Evolutionary conservation across 2,113 vertebrate genomes (phyloP), one percentile per base, ranked within the genome.

Genomic region (Orthonyx spaldingii): DNA sequence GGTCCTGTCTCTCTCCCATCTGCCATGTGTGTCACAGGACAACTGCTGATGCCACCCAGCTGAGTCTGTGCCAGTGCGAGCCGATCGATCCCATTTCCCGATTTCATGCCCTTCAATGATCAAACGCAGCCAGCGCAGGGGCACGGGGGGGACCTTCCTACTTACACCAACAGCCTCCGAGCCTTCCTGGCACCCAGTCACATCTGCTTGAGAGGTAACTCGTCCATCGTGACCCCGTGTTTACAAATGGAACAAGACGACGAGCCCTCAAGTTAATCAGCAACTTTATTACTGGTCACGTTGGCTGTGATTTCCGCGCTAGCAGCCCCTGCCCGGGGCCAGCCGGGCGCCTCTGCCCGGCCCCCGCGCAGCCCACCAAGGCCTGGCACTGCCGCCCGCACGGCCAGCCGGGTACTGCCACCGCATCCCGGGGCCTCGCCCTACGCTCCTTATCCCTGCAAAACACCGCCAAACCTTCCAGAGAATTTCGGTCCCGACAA

Each of bases 151-250:
- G 21, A 59, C n/a, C 52, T 19, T 47, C 24, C 55, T 28, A 17
- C 12, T 49, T 9, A 49, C 24, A 46, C 16, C 16, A 27, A 35
- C 1, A 30, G 13, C 56, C 80, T 28, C 50, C 2, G 11, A 61
- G 39, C 3, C 49, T 11, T 24, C 33, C 63, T 14, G 3, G 24
- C 46, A 13, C 41, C n/a, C 14, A 11, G n/a, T 9, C 5, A 0
- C 37, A 7, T 3, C 50, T 4, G n/a, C 5, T 32, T n/a, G 0
- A 11, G 0, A 15, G 44, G 8, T 0, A 19, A 26, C 74, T 65
- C 27, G 4, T 3, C 52, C 16, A 12, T 5, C 6, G 4, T 27
- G 4, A 68, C 2, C 22, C 49, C 66, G 23, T 4, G 13, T 23
- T 88, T 76, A 44, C 53, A 53, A 64, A 53, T 2, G 18, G 8